These are phyloP conservation scores for Siphamia tubifer DNA, from an alignment of 2,113 vertebrate species.

Conservation along the genomic window DNA sequence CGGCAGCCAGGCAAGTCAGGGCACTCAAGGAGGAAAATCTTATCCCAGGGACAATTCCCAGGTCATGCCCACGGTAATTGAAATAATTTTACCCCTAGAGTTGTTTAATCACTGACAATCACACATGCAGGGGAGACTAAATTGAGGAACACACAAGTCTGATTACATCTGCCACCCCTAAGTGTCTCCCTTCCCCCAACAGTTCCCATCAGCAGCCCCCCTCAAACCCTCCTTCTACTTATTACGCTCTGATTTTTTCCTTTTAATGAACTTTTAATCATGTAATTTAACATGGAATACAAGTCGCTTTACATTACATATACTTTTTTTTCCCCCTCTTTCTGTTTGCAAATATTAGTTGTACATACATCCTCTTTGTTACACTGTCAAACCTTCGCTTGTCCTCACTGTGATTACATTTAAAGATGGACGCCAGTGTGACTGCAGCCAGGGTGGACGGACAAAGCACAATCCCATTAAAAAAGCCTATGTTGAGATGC, in stretches of 20 bases:
- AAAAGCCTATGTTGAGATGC: conserved; percentile 91
- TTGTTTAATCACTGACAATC: conserved; percentile 97
- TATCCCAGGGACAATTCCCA: conserved; percentile 95
- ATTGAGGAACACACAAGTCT: conserved; percentile 79
- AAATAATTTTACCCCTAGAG: conserved; percentile 95
- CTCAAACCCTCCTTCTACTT: not conserved
- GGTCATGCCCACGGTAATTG: conserved; percentile 92
- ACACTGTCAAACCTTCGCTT: not conserved
- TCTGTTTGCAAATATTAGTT: too few species aligned
- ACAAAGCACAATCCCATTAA: conserved; percentile 59
- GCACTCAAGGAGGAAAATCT: conserved; percentile 90
- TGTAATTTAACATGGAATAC: too few species aligned
- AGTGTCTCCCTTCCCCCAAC: conserved; percentile 1
- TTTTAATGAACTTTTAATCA: not conserved
- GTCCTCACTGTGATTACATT: conserved; percentile 2
- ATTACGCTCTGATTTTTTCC: not conserved
- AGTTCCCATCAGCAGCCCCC: conserved; percentile 2
- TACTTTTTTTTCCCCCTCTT: not conserved
- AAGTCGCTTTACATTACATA: too few species aligned
- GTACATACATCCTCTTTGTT: not conserved
- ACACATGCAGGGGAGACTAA: conserved; percentile 82
- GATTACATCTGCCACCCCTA: conserved; percentile 68
- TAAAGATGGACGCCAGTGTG: not conserved
- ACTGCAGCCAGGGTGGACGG: not conserved
- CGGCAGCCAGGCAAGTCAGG: conserved; percentile 87